Evolutionary conservation across 2,888 invertebrate genomes (phyloP).

Genomic region (Drepana falcataria): DNA sequence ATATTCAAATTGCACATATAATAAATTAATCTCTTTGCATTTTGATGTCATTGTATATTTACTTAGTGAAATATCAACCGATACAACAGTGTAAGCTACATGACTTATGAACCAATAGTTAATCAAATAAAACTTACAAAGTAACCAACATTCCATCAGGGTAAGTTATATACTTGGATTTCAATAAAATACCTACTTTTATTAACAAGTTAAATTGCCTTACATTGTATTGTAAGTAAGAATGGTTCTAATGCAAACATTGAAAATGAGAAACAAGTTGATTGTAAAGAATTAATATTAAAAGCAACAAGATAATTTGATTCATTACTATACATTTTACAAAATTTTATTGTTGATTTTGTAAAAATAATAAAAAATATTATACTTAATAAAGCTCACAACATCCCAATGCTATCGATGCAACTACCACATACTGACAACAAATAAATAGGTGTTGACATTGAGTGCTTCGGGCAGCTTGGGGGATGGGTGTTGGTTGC

Average conservation of each 20-base stretch:
- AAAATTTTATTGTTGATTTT: conserved; percentile 38
- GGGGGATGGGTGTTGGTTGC: conserved; percentile 17
- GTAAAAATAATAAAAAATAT: conserved; percentile 55
- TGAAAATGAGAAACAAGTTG: conserved; percentile 42
- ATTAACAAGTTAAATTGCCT: not conserved
- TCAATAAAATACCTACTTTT: conserved; percentile 33
- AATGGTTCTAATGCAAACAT: conserved; percentile 44
- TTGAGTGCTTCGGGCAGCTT: conserved; percentile 30
- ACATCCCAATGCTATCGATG: conserved; percentile 46
- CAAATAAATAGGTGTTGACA: conserved; percentile 33
- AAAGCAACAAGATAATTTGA: conserved; percentile 45
- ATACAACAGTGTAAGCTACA: conserved; percentile 60
- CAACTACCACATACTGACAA: conserved; percentile 40
- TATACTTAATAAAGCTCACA: conserved; percentile 50
- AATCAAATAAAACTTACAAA: conserved; percentile 56
- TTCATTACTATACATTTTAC: conserved; percentile 31
- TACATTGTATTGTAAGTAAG: conserved; percentile 8
- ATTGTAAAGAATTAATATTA: conserved; percentile 33
- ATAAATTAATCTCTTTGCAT: conserved; percentile 74
- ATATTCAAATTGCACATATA: conserved; percentile 69
- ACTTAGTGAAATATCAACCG: conserved; percentile 68
- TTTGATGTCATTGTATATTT: conserved; percentile 52
- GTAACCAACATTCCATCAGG: conserved; percentile 55
- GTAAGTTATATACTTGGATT: conserved; percentile 34
- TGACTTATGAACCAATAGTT: conserved; percentile 59